Evolutionary conservation across 2,113 vertebrate genomes (phyloP), one percentile per base, ranked within the genome.

Genomic region (Pantherophis guttatus): DNA sequence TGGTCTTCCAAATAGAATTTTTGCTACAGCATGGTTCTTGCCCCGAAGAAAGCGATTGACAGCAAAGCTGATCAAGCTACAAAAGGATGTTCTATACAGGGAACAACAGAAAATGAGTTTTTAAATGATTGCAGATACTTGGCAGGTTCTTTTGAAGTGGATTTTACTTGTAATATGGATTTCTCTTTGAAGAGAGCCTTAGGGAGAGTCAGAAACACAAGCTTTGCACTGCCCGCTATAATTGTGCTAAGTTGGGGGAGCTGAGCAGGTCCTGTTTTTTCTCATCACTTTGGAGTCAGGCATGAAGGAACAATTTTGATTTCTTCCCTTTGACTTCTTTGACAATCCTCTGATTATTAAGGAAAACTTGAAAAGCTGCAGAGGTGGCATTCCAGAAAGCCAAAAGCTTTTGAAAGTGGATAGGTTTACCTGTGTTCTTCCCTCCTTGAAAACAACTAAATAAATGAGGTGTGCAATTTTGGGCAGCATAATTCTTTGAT

Each of bases 71-170:
- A 55, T 92, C 91, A 90, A 95, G 23, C 70, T 95, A 88, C 1
- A 0, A 90, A 94, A 0, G 2, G 52, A 59, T 95, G 58, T 62
- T 94, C 62, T 88, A 86, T 94, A 90, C 21, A 53, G 90, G 54
- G 86, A 91, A 86, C 91, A 93, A 96, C 91, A 89, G 44, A 95
- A 95, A 96, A 95, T 91, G 39, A 93, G 93, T 92, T 95, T 95
- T 59, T 19, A 95, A 96, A 95, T 95, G 92, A 94, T 92, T 90
- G 88, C 52, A 89, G 90, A 87, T 96, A 86, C 59, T 33, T 92
- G 88, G 89, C 48, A 87, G 33, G 75, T 53, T 86, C 92, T 88
- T 94, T 29, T 95, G 62, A 94, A 95, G 91, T 87, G 89, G 93
- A 88, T 95, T 94, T 95, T 96, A 44, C 23, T 93, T 52, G 70